Conservation (phyloP, 2,797 vertebrate species). For the Sylvia borin region DNA sequence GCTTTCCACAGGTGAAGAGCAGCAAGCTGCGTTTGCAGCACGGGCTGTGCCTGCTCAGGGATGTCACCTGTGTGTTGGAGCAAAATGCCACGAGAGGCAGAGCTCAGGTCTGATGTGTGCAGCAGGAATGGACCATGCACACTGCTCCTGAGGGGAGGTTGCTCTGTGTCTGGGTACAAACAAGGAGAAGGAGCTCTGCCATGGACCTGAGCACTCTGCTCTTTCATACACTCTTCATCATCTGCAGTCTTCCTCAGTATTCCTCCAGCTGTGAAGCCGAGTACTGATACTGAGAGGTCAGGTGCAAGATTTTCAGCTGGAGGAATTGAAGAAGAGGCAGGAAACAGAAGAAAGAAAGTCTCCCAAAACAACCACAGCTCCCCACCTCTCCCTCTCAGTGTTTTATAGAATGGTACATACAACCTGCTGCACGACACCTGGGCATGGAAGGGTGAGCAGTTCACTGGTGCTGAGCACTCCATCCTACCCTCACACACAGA, state of each 20-base stretch:
- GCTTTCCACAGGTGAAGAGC: not conserved
- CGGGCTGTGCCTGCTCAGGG: not conserved
- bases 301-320: not conserved
- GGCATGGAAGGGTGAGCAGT: slow-evolving; percentile 27
- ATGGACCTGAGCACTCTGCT: not conserved
- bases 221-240: accelerated
- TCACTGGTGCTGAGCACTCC: not conserved
- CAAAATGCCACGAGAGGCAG: not conserved
- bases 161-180: not conserved
- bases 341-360: not conserved
- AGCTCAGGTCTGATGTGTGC: not conserved
- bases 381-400: not conserved
- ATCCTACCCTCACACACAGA: slow-evolving; percentile 39
- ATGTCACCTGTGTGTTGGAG: not conserved
- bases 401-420: not conserved
- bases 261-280: not conserved
- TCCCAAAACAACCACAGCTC: not conserved
- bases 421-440: not conserved
- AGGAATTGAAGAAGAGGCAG: not conserved
- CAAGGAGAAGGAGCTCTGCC: not conserved
- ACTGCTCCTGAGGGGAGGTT: accelerated
- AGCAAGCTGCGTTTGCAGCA: not conserved
- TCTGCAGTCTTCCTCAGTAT: not conserved
- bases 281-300: not conserved
- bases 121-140: accelerated